Evolutionary conservation across 2,888 invertebrate genomes (phyloP), one percentile per base, ranked within the genome.

Genomic region (Nephrotoma flavescens): DNA sequence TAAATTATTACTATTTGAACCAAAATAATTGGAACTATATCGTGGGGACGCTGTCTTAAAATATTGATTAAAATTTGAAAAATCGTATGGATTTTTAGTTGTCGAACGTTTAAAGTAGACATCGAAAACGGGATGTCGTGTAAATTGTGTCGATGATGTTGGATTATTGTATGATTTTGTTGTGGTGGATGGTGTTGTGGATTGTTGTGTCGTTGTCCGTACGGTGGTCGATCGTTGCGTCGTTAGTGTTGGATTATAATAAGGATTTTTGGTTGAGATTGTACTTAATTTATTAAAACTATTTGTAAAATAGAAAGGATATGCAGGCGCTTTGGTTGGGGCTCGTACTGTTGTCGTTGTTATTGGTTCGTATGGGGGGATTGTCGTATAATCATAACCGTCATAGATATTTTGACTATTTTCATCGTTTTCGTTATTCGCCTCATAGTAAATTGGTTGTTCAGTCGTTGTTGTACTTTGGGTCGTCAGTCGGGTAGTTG

Each of bases 41-140:
- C 92, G 91, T 86, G 90, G 90, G 86, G 87, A 88, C 47, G 88
- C 85, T 85, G 87, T 86, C 86, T 87, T 87, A 86, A 88, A 88
- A 87, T 87, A 88, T 87, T 88, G 87, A 83, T 90, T 91, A 89
- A 92, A 92, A 89, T 92, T 91, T 87, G 91, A 91, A 89, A 92
- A 92, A 89, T 92, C 90, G 89, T 92, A 92, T 3, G 92, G 92
- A 89, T 91, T 93, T 90, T 93, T 93, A 6, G 94, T 94, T 0
- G 94, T 94, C 86, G 92, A 90, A 90, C 90, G 91, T 90, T 89
- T 90, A 87, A 91, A 90, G 88, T 92, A 91, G 47, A 90, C 89
- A 88, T 91, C 91, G 88, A 90, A 90, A 87, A 91, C 90, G 45
- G 87, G 87, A 87, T 89, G 89, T 88, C 89, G 88, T 42, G 89